A percentile compares a stretch with the other conserved stretches of the same genome.
These are phyloP conservation scores for Ostrea edulis DNA, from an alignment of 1,140 invertebrate genomes.

Conservation along the genomic window DNA sequence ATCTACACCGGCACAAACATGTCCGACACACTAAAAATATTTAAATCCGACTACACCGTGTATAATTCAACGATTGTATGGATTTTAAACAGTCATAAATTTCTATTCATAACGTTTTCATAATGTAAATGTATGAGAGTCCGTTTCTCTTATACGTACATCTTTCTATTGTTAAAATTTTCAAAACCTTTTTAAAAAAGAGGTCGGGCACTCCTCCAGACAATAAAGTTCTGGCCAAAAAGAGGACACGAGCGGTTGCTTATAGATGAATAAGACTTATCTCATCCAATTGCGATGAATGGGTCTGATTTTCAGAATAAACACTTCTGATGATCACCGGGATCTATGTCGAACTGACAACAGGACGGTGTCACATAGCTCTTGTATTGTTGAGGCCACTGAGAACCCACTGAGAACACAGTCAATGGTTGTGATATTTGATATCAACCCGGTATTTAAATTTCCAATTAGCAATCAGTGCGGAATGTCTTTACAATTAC, in stretches of 20 bases:
- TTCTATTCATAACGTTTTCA: not conserved
- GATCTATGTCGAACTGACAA: constrained; percentile 28
- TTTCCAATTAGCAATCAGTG: constrained; percentile 26
- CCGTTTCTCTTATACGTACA: constrained; percentile 6
- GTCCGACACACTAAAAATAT: not conserved
- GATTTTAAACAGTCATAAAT: not conserved
- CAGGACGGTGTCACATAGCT: constrained; percentile 29
- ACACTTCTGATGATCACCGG: not conserved
- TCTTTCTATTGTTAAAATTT: constrained; percentile 17
- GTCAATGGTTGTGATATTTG: not conserved
- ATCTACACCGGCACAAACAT: not conserved
- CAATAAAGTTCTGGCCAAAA: not conserved
- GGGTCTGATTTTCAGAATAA: not conserved
- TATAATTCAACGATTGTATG: not conserved
- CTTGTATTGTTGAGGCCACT: not conserved
- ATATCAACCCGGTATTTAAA: not conserved
- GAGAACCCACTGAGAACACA: not conserved
- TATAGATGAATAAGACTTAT: not conserved
- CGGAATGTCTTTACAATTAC: constrained; percentile 8
- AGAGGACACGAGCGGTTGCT: not conserved
- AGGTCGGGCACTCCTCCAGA: not conserved
- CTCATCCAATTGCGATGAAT: not conserved
- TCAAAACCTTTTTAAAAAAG: constrained; percentile 1
- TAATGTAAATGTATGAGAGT: not conserved
- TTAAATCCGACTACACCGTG: constrained; percentile 1